Evolutionary conservation across 2,888 invertebrate genomes (phyloP).

Genomic region (Torymus tubicola): DNA sequence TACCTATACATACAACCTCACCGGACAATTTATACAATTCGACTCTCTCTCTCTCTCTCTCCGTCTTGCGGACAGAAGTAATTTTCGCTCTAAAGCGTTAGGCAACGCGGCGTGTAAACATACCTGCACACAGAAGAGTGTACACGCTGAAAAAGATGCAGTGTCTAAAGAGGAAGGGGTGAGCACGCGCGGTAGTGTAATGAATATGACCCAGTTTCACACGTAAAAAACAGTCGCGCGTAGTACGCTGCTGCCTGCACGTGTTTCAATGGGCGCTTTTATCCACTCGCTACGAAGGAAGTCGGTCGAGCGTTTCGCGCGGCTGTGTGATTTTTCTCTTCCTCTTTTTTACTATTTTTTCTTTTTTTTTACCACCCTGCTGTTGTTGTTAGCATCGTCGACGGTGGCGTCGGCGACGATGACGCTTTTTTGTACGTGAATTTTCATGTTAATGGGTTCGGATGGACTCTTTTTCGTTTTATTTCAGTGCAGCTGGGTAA

Average conservation of each 20-base stretch:
- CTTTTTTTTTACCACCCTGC: too few species aligned
- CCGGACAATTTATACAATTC: constrained; percentile 41
- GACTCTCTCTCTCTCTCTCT: constrained; percentile 32
- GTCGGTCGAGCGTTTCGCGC: constrained; percentile 41
- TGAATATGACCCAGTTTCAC: constrained; percentile 72
- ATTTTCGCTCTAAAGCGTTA: constrained; percentile 37
- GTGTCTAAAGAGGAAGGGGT: constrained; percentile 24
- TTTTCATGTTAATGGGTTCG: constrained; percentile 38
- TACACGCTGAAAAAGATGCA: constrained; percentile 1
- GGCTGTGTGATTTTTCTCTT: constrained; percentile 6
- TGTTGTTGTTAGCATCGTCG: constrained; percentile 1
- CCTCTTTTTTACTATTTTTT: constrained; percentile 22
- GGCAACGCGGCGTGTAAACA: constrained; percentile 20
- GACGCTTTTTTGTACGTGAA: neutral
- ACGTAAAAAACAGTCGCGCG: constrained; percentile 54
- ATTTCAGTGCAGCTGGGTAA: neutral
- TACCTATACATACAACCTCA: neutral
- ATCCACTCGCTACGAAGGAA: constrained; percentile 64
- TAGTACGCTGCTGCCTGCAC: too few species aligned
- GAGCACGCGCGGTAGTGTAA: constrained; percentile 61
- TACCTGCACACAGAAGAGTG: neutral
- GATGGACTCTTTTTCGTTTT: constrained; percentile 5
- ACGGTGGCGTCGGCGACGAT: too few species aligned
- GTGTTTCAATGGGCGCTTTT: constrained; percentile 67
- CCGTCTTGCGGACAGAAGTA: constrained; percentile 53